A percentile compares a stretch with the other conserved stretches of the same genome.
These are phyloP conservation scores for Zosterops japonicus DNA, from an alignment of 2,113 vertebrate species.

Conservation along the genomic window DNA sequence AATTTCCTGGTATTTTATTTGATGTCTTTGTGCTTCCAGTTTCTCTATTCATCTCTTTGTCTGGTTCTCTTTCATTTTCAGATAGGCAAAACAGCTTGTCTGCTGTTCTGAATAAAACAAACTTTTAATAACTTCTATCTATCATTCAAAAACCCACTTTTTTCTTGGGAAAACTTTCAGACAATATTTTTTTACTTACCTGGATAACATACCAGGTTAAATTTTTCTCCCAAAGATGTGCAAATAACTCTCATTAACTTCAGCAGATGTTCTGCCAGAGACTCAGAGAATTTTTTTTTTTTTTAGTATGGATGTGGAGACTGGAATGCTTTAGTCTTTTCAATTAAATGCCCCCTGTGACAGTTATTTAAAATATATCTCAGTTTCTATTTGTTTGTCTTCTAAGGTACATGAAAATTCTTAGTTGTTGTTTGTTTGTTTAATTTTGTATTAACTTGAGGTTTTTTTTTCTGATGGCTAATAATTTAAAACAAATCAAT, in stretches of 20 bases:
- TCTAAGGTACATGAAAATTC: neutral
- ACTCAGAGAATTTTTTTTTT: neutral
- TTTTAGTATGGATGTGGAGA: neutral
- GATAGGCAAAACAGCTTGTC: conserved; percentile 59
- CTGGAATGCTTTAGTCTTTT: neutral
- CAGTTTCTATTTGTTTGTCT: neutral
- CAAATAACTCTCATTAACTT: neutral
- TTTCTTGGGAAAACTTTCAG: conserved; percentile 17
- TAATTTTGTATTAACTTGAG: neutral
- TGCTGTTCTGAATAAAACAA: conserved; percentile 50
- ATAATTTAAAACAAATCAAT: neutral
- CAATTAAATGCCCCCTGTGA: neutral
- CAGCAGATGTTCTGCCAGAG: neutral
- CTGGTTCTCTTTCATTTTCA: conserved; percentile 42
- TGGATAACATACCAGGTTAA: neutral
- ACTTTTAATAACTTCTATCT: conserved; percentile 10
- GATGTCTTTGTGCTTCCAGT: conserved; percentile 59
- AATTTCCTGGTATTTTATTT: conserved; percentile 62
- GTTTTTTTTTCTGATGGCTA: neutral
- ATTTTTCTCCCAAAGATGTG: neutral
- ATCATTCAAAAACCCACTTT: neutral
- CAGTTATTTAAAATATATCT: neutral
- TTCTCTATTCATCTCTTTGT: conserved; percentile 56
- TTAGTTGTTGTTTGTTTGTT: neutral
- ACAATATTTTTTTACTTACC: neutral